Evolutionary conservation across 2,888 invertebrate species (phyloP).

Genomic region (Icerya purchasi): DNA sequence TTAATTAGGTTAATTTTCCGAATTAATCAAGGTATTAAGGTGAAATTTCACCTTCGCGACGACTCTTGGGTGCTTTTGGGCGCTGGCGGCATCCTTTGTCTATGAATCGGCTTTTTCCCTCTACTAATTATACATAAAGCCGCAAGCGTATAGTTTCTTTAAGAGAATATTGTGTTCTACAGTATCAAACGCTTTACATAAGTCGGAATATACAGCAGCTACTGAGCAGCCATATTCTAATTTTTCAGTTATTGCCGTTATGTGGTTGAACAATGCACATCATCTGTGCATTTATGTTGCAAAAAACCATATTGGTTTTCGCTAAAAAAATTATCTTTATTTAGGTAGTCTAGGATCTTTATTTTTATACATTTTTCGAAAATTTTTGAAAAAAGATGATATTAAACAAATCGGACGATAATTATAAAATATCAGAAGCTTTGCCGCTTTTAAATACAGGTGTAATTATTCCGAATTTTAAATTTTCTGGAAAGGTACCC

Average conservation of each 20-base stretch:
- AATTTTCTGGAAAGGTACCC: neutral
- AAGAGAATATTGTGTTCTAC: neutral
- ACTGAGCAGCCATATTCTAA: neutral
- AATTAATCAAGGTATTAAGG: too few relatives aligned
- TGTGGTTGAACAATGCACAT: neutral
- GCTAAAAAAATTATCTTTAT: neutral
- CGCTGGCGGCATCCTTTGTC: too few relatives aligned
- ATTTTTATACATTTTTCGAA: neutral
- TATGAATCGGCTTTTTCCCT: too few relatives aligned
- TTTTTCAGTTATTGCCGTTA: neutral
- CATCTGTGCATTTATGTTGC: neutral
- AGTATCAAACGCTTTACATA: neutral
- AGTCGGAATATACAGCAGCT: neutral
- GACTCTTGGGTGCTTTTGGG: too few relatives aligned
- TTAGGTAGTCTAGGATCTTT: neutral
- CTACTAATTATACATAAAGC: too few relatives aligned
- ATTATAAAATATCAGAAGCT: neutral
- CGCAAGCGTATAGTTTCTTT: neutral
- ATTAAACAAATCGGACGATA: neutral
- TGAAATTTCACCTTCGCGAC: too few relatives aligned
- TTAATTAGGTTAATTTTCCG: too few relatives aligned
- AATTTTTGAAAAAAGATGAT: neutral
- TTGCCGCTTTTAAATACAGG: neutral
- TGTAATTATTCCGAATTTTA: neutral
- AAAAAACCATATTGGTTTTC: neutral